These are phyloP conservation scores for Porites lobata DNA, from an alignment of 92 coral and sea anemone species.

Conservation along the genomic window DNA sequence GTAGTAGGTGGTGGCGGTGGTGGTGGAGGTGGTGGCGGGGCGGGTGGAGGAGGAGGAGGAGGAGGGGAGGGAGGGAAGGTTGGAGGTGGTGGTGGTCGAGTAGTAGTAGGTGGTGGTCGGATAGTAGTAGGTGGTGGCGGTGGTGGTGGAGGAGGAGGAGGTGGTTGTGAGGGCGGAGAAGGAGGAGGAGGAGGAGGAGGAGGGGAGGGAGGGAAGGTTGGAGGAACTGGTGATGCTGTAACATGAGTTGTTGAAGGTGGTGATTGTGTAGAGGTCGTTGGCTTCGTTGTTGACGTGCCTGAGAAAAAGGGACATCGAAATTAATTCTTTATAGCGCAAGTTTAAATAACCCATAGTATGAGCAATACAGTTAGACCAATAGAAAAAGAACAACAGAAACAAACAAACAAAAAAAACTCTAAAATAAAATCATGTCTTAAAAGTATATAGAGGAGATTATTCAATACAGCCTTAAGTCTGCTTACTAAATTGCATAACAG, in stretches of 20 bases:
- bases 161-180: not conserved
- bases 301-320: not conserved
- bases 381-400: not conserved
- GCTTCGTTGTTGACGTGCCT: constrained; percentile 28
- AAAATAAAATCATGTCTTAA: too few relatives aligned
- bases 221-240: not conserved
- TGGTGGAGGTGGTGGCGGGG: not conserved
- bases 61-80: constrained; percentile 12
- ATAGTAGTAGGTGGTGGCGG: constrained; percentile 1
- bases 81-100: not conserved
- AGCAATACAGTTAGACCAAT: not conserved
- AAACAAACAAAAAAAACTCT: too few relatives aligned
- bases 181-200: not conserved
- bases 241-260: not conserved
- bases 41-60: not conserved
- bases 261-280: constrained; percentile 6
- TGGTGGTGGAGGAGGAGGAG: constrained; percentile 5
- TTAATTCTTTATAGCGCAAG: too few relatives aligned
- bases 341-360: not conserved
- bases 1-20: constrained; percentile 7
- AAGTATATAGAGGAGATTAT: too few relatives aligned
- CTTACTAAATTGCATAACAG: too few relatives aligned
- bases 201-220: not conserved
- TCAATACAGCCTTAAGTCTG: too few relatives aligned
- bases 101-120: constrained; percentile 14